Evolutionary conservation across 2,113 vertebrate species (phyloP).

Genomic region (Tenebrosternarchus preto): DNA sequence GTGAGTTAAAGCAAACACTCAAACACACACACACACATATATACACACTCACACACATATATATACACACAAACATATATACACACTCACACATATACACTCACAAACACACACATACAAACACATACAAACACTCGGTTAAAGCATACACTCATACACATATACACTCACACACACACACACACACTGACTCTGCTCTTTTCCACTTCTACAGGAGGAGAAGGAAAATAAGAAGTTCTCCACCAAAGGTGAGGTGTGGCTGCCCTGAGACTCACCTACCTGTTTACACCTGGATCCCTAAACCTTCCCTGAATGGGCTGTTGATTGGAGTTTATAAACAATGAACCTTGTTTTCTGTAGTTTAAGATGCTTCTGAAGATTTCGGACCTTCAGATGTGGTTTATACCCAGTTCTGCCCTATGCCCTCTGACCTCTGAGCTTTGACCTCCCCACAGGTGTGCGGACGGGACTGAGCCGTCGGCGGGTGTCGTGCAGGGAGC

Average conservation of each 20-base stretch:
- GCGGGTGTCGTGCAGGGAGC: conserved; percentile 89
- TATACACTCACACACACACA: too few relatives aligned
- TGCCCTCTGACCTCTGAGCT: too few relatives aligned
- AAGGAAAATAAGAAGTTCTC: conserved; percentile 65
- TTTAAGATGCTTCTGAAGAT: too few relatives aligned
- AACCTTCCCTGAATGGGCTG: too few relatives aligned
- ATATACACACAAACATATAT: background rate
- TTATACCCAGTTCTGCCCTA: too few relatives aligned
- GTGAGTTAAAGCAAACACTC: conserved; percentile 52
- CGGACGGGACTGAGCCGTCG: conserved; percentile 81
- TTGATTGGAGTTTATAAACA: too few relatives aligned
- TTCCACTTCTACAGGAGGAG: conserved; percentile 61
- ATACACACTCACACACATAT: background rate
- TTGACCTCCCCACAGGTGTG: conserved; percentile 59
- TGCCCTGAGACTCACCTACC: background rate
- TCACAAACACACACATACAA: background rate
- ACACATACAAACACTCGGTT: too few relatives aligned
- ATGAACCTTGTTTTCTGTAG: too few relatives aligned
- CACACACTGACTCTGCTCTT: background rate
- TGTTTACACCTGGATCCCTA: too few relatives aligned
- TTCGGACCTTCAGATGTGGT: too few relatives aligned
- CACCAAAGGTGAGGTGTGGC: conserved; percentile 69
- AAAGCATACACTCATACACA: too few relatives aligned
- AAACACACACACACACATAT: background rate
- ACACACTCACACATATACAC: background rate